Evolutionary conservation across 1,140 invertebrate species (phyloP), one percentile per base, ranked within the genome.

Genomic region (Stegodyphus dumicola): DNA sequence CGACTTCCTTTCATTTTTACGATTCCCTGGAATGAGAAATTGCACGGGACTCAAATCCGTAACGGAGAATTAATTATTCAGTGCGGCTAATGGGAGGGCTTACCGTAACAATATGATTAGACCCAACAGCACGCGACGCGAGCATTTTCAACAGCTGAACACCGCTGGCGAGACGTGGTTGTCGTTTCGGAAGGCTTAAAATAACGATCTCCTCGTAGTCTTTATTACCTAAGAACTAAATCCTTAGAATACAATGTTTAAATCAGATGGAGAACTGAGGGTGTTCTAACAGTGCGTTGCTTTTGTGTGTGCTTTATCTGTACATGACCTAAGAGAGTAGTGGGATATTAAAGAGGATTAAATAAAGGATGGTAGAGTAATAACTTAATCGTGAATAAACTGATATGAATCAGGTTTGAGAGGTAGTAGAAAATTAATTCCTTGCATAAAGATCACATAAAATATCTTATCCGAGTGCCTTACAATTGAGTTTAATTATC

Each of bases 21-120:
- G 15, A 9, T 60, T 11, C 1, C 56, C 56, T 0, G 15, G 15
- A 9, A 60, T 11, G 56, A 15, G 15, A 15, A 60, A 9, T 11
- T 9, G 56, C 56, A 60, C 56, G 56, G 56, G 15, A 60, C 56
- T 60, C 56, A 9, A 9, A 60, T 60, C 56, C 70, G 77, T 79
- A 66, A 51, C 67, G 53, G n/a, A 15, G 77, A 69, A 79, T 79
- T 79, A 79, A 79, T 79, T 79, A 79, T 79, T 79, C 77, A 79
- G 67, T 48, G 65, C 52, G n/a, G 18, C 77, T 79, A 79, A 79
- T 79, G 66, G 77, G 51, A 60, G 65, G 66, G 77, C 77, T 79
- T 79, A 79, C 51, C 52, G 77, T 69, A 79, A 79, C 77, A 79
- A 79, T 79, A 79, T 79, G 77, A 79, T 71, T 79, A 79, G 65